Evolutionary conservation across 2,797 vertebrate genomes (phyloP).

Genomic region (Coranthus polyacanthus): DNA sequence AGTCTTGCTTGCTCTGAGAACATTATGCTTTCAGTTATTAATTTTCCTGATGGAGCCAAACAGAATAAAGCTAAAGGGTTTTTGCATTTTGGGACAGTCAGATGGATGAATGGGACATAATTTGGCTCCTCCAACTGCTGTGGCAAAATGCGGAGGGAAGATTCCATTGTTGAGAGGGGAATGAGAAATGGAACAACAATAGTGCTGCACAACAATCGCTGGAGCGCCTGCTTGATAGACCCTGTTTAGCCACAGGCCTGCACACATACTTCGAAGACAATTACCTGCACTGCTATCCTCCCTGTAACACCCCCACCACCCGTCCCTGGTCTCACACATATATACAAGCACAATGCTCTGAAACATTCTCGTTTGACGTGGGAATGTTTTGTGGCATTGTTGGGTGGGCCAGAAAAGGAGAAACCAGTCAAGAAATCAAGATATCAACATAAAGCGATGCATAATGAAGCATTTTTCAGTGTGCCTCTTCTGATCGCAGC

Average conservation of each 20-base stretch:
- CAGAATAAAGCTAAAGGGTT: constrained; percentile 37
- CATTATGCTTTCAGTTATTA: constrained; percentile 46
- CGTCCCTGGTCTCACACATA: not conserved
- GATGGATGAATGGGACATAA: constrained; percentile 55
- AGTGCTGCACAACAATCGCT: constrained; percentile 39
- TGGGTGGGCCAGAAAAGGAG: constrained; percentile 30
- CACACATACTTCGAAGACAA: constrained; percentile 56
- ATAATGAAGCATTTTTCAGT: constrained; percentile 37
- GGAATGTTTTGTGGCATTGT: constrained; percentile 35
- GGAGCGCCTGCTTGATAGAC: constrained; percentile 42
- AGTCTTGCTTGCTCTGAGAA: constrained; percentile 29
- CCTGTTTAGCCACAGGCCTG: constrained; percentile 50
- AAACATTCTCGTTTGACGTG: constrained; percentile 10
- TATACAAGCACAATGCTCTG: constrained; percentile 15
- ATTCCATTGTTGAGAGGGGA: constrained; percentile 54
- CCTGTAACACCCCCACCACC: not conserved
- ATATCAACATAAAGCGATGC: constrained; percentile 30
- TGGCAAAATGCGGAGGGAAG: constrained; percentile 42
- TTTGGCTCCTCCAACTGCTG: constrained; percentile 25
- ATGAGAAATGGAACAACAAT: constrained; percentile 70
- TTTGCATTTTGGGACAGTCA: constrained; percentile 47
- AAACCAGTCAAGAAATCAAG: constrained; percentile 50
- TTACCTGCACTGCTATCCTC: constrained; percentile 22
- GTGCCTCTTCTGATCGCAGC: too few relatives aligned
- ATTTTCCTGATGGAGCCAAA: constrained; percentile 45